Evolutionary conservation across 2,113 vertebrate genomes (phyloP), one percentile per base, ranked within the genome.

Genomic region (Toxotes jaculatrix): DNA sequence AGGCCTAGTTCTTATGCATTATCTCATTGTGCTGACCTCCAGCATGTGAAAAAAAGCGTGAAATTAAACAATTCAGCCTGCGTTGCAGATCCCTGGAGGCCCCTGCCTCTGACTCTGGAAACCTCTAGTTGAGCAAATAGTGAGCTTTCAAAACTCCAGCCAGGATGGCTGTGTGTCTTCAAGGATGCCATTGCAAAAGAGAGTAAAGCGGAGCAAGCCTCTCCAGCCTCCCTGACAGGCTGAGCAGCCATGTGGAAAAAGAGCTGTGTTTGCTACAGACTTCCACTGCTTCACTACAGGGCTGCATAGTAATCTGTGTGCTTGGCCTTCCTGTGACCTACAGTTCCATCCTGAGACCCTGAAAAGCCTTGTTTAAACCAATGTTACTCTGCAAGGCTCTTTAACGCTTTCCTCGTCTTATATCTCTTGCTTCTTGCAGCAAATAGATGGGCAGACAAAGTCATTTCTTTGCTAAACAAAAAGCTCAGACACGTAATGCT

Each of bases 171-270:
- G 59, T 77, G 76, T 47, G 43, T 87, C 74, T 89, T 83, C 43
- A 72, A 86, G 82, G 74, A 40, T 82, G 85, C 85, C 66, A 62
- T 63, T 70, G 80, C 34, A 0, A 87, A 83, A 72, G 40, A 63
- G 73, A 77, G 71, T 62, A 77, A 84, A 91, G 84, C 23, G 17
- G 61, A 70, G 68, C 57, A 71, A 87, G 83, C 63, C 79, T 83
- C 42, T 79, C 60, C 72, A 79, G 80, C 63, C 74, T 86, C 67
- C 38, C 85, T 84, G 82, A 90, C 83, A 87, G 84, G 77, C 79
- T 38, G 88, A 84, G 83, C 88, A 89, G 87, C 80, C 90, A 83
- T 88, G 89, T 90, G 91, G 89, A 93, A 93, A 93, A 94, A 92
- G 69, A 92, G 90, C 90, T 88, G 80, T 84, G 91, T 87, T 90